These are phyloP conservation scores for Lontra canadensis DNA, from an alignment of 2,113 vertebrate species.

Conservation along the genomic window DNA sequence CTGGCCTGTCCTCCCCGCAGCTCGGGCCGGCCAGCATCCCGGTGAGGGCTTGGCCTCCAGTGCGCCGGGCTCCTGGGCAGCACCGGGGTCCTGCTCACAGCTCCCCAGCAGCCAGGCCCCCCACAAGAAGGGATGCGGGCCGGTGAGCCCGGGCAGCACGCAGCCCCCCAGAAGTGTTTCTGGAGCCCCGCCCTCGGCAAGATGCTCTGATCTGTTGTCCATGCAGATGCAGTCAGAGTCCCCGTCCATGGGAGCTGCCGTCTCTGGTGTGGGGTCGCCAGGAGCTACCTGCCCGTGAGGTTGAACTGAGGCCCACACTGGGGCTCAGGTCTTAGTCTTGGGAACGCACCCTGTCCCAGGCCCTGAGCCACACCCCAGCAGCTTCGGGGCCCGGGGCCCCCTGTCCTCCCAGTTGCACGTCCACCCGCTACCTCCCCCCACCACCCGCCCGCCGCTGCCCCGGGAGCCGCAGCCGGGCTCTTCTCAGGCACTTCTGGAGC, in stretches of 20 bases:
- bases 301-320: background rate
- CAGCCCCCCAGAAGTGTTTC: background rate
- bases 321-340: background rate
- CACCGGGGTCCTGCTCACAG: background rate
- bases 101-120: background rate
- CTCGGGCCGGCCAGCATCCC: background rate
- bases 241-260: background rate
- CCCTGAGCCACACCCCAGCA: background rate
- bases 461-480: accelerated
- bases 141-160: background rate
- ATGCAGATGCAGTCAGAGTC: too few relatives aligned
- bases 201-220: background rate
- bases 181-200: background rate
- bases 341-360: background rate
- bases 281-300: background rate
- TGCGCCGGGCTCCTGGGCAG: too few relatives aligned
- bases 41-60: background rate
- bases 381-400: background rate
- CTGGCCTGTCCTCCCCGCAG: background rate
- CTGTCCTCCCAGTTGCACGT: background rate
- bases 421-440: background rate
- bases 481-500: background rate
- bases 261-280: background rate
- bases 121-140: background rate
- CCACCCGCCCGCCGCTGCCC: background rate